Evolutionary conservation across 1,140 invertebrate species (phyloP).

Genomic region (Anadara kagoshimensis): DNA sequence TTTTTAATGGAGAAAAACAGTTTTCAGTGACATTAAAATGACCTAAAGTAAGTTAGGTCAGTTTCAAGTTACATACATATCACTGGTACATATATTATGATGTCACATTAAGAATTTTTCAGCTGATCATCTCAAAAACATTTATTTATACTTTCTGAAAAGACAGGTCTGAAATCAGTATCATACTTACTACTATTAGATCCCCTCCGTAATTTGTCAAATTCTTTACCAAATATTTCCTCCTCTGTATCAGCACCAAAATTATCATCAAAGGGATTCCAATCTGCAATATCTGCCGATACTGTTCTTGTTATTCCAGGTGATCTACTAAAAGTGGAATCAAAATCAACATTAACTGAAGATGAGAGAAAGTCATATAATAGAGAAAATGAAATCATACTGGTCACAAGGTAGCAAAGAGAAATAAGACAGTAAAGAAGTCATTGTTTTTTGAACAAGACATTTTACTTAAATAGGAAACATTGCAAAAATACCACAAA

Average conservation of each 20-base stretch:
- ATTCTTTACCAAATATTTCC: conserved; percentile 89
- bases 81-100: no score
- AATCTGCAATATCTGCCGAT: conserved; percentile 81
- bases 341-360: not conserved
- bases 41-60: no score
- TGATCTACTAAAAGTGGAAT: conserved; percentile 39
- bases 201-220: conserved; percentile 87
- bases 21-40: no score
- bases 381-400: not conserved
- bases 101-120: no score
- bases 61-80: no score
- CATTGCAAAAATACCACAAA: no score
- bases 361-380: not conserved
- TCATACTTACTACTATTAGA: conserved; percentile 85
- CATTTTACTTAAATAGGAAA: no score
- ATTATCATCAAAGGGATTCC: conserved; percentile 86
- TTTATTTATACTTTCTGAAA: not conserved
- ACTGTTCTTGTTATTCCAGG: conserved; percentile 75
- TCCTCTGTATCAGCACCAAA: conserved; percentile 87
- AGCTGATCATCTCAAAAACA: not conserved
- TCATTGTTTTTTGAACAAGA: no score
- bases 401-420: no score
- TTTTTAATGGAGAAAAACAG: no score
- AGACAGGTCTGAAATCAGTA: not conserved
- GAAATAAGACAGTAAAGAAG: no score